phyloP scores from a whole-genome alignment of 2,113 vertebrate species.

The Hassar affinis region DNA sequence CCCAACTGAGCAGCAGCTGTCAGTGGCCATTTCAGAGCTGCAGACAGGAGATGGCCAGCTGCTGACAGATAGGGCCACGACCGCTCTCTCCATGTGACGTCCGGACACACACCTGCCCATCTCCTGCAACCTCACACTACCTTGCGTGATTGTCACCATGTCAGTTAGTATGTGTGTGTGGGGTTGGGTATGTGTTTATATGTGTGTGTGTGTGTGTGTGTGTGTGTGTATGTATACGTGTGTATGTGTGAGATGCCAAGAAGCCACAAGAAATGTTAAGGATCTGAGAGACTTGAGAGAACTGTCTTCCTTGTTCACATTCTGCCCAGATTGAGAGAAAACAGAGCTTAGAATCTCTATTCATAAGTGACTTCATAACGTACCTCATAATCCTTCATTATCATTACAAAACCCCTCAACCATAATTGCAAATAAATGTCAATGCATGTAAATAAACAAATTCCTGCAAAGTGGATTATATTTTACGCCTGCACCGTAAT shows the following conservation, averaged over 20 bases:
- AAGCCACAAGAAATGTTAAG: neutral
- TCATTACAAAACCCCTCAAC: neutral
- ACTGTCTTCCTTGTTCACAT: neutral
- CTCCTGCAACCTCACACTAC: conserved; percentile 19
- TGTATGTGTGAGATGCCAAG: neutral
- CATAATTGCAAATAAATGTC: neutral
- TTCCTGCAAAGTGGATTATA: neutral
- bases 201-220: neutral
- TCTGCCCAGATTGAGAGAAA: neutral
- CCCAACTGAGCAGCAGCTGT: conserved; percentile 52
- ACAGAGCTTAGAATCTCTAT: neutral
- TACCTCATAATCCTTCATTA: neutral
- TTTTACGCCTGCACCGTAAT: neutral
- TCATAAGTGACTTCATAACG: neutral
- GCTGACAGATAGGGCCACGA: conserved; percentile 51
- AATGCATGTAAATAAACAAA: neutral
- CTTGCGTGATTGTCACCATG: conserved; percentile 25
- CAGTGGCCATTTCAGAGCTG: conserved; percentile 51
- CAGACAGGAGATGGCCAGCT: conserved; percentile 53
- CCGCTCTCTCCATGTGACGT: conserved; percentile 49
- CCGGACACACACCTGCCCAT: conserved; percentile 49
- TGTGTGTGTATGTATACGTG: neutral
- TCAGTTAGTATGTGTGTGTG: conserved; percentile 26
- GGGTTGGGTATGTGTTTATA: neutral
- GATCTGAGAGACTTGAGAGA: neutral